Percentiles rank a stretch among this genome's conserved stretches.
Evolutionary conservation across 2,888 invertebrate genomes (phyloP).

Genomic region (Leistus spinibarbis): DNA sequence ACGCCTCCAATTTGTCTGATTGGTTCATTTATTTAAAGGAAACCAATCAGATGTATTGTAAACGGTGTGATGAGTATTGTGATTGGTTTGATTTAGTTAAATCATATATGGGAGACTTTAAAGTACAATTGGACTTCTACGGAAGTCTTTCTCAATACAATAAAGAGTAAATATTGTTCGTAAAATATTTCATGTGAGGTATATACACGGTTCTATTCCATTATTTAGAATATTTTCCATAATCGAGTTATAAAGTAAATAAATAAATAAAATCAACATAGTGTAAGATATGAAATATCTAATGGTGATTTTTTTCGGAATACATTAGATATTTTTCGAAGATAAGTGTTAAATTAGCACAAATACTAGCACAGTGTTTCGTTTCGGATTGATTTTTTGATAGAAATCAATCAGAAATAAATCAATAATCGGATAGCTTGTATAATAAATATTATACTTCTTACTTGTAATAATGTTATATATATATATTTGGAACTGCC

Average conservation of each 20-base stretch:
- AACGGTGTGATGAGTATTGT: not conserved
- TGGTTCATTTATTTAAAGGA: not conserved
- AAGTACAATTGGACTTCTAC: slow-evolving; percentile 37
- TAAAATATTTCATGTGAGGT: slow-evolving; percentile 29
- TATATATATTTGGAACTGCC: slow-evolving; percentile 34
- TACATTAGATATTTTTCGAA: slow-evolving; percentile 27
- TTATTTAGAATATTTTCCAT: slow-evolving; percentile 38
- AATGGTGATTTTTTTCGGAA: slow-evolving; percentile 28
- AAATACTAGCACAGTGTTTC: slow-evolving; percentile 36
- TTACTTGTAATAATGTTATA: slow-evolving; percentile 36
- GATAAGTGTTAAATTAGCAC: slow-evolving; percentile 37
- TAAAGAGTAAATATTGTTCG: slow-evolving; percentile 35
- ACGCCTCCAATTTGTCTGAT: not conserved
- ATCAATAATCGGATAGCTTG: slow-evolving; percentile 19
- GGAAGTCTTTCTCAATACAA: slow-evolving; percentile 32
- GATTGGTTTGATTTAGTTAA: not conserved
- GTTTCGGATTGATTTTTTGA: slow-evolving; percentile 9
- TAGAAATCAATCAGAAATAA: slow-evolving; percentile 4
- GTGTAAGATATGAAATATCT: slow-evolving; percentile 29
- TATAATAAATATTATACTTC: slow-evolving; percentile 21
- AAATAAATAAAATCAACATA: slow-evolving; percentile 7
- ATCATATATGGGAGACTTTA: slow-evolving; percentile 2
- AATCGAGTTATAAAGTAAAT: slow-evolving; percentile 21
- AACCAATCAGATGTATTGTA: no score
- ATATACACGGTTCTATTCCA: slow-evolving; percentile 35